Evolutionary conservation across 2,888 invertebrate species (phyloP).

Genomic region (Fragum sueziense): DNA sequence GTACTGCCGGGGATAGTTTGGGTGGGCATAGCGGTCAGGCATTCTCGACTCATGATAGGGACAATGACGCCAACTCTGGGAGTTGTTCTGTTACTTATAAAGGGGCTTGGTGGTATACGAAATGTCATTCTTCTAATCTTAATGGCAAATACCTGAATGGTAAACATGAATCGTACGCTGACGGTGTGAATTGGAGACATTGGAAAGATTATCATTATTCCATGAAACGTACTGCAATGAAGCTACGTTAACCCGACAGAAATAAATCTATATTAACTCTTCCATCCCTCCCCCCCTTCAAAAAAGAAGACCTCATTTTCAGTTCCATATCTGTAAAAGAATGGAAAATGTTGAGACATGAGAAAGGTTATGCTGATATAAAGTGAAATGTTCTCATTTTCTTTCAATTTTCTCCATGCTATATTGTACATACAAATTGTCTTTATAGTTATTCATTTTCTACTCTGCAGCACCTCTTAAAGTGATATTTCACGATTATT

Average conservation of each 20-base stretch:
- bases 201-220: slow-evolving; percentile 78
- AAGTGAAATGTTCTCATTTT: too few relatives aligned
- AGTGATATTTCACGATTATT: too few relatives aligned
- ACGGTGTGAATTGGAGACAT: slow-evolving; percentile 77
- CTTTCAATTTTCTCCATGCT: too few relatives aligned
- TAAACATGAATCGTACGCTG: slow-evolving; percentile 70
- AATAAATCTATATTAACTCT: too few relatives aligned
- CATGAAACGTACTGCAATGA: slow-evolving; percentile 75
- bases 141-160: slow-evolving; percentile 76
- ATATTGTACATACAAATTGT: too few relatives aligned
- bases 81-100: slow-evolving; percentile 56
- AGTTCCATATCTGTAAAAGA: too few relatives aligned
- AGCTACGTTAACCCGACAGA: slow-evolving; percentile 63
- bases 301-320: too few relatives aligned
- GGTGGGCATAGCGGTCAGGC: slow-evolving; percentile 11
- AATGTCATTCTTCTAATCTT: slow-evolving; percentile 72
- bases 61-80: slow-evolving; percentile 15
- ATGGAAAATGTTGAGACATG: too few relatives aligned
- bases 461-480: too few relatives aligned
- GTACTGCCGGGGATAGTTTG: slow-evolving; percentile 30
- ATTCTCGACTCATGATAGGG: slow-evolving; percentile 35
- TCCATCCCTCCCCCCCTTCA: too few relatives aligned
- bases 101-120: slow-evolving; percentile 74
- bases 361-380: too few relatives aligned
- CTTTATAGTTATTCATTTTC: too few relatives aligned